Percentiles rank a stretch among this genome's conserved stretches.
Conservation (phyloP, 1,140 invertebrate species). For the Hyphantria cunea region DNA sequence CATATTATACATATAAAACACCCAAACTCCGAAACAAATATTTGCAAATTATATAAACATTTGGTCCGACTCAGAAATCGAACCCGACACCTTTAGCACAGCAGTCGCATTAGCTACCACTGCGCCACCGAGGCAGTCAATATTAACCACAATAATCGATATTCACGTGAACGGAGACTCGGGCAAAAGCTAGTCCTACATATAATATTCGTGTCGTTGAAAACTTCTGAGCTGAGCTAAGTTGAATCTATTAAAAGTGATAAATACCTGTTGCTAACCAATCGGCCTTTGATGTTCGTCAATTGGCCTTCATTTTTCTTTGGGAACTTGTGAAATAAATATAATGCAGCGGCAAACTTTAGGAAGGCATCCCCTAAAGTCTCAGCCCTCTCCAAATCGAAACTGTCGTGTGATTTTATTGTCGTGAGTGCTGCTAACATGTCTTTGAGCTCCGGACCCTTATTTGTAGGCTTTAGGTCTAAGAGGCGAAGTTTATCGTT, state of each 20-base stretch:
- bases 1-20: no score
- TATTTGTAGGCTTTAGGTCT: conserved; percentile 26
- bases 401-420: conserved; percentile 87
- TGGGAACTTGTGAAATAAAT: conserved; percentile 87
- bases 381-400: conserved; percentile 92
- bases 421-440: conserved; percentile 87
- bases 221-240: no score
- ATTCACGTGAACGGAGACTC: no score
- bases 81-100: no score
- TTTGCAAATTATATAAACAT: no score
- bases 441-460: conserved; percentile 67
- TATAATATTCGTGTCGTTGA: no score
- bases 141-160: no score
- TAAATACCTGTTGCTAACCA: conserved; percentile 91
- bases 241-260: not conserved
- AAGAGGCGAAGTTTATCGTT: conserved; percentile 55
- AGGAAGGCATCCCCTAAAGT: conserved; percentile 95
- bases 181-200: no score
- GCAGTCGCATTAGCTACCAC: no score
- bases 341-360: conserved; percentile 90
- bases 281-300: conserved; percentile 87
- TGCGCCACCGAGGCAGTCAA: no score
- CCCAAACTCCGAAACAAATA: no score
- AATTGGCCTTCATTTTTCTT: conserved; percentile 89
- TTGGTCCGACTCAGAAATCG: no score